phyloP scores from a whole-genome alignment of 2,113 vertebrate species.

The Scomber scombrus region DNA sequence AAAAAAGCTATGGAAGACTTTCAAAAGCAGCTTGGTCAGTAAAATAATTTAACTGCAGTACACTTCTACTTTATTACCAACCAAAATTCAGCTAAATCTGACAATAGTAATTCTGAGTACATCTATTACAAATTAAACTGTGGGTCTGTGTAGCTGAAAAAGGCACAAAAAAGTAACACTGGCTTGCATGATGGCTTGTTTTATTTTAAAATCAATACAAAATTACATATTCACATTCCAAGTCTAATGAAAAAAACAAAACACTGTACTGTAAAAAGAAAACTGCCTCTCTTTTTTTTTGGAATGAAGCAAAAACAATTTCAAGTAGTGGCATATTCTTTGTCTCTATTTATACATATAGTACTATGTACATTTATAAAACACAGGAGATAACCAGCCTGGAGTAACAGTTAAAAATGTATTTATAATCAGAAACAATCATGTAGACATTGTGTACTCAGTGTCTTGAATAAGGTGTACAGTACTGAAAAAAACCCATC shows the following conservation, averaged over 20 bases:
- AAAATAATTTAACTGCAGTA: not conserved
- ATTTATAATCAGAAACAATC: constrained; percentile 71
- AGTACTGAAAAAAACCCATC: constrained; percentile 61
- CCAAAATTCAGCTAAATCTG: not conserved
- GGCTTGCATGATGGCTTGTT: constrained; percentile 33
- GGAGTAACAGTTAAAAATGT: constrained; percentile 61
- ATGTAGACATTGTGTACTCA: constrained; percentile 14
- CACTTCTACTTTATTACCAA: not conserved
- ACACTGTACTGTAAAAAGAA: constrained; percentile 46
- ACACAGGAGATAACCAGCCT: constrained; percentile 59
- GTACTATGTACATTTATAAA: constrained; percentile 63
- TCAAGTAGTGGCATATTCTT: constrained; percentile 76
- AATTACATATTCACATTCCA: constrained; percentile 54
- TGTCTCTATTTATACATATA: constrained; percentile 70
- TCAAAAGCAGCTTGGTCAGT: not conserved
- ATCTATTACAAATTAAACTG: not conserved
- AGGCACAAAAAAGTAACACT: not conserved
- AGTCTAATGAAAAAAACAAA: constrained; percentile 14
- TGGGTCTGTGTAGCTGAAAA: not conserved
- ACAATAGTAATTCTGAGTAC: not conserved
- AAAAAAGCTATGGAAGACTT: not conserved
- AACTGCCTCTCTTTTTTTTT: constrained; percentile 54
- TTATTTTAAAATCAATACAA: constrained; percentile 56
- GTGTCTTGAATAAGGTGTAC: constrained; percentile 48
- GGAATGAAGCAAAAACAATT: constrained; percentile 67